These are phyloP conservation scores for Pocillopora grandis DNA, from an alignment of 92 coral and sea anemone genomes.

Conservation along the genomic window DNA sequence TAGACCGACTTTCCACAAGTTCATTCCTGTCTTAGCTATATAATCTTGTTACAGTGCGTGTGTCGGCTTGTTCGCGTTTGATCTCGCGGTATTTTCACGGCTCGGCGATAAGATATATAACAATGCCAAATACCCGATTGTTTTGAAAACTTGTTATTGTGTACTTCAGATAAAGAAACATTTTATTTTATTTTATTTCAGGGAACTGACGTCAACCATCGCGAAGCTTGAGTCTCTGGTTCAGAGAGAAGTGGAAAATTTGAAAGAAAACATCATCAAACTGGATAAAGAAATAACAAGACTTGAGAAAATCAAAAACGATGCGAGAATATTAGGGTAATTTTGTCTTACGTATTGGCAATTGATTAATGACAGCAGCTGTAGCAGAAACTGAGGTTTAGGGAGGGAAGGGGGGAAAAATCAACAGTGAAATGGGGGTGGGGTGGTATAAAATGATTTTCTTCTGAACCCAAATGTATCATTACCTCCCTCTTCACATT, in stretches of 20 bases:
- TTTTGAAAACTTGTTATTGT: too few species aligned
- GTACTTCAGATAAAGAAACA: neutral
- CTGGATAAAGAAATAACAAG: slow-evolving; percentile 82
- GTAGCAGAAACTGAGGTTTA: neutral
- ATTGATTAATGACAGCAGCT: neutral
- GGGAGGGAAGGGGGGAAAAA: neutral
- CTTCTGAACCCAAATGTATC: too few species aligned
- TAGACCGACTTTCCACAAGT: too few species aligned
- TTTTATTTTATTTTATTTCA: slow-evolving; percentile 20
- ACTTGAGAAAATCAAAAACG: slow-evolving; percentile 74
- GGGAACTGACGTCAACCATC: slow-evolving; percentile 89
- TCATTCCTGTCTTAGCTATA: too few species aligned
- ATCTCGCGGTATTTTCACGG: too few species aligned
- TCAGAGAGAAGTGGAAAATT: slow-evolving; percentile 74
- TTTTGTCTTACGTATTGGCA: neutral
- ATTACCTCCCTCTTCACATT: too few species aligned
- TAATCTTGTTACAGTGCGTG: too few species aligned
- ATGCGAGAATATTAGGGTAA: slow-evolving; percentile 84
- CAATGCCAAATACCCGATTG: too few species aligned
- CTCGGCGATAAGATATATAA: too few species aligned
- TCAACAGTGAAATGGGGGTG: neutral
- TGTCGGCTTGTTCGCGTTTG: too few species aligned
- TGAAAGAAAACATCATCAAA: slow-evolving; percentile 82
- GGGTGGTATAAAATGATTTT: neutral
- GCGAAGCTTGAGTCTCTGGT: slow-evolving; percentile 78